Evolutionary conservation across 2,113 vertebrate species (phyloP).

Genomic region (Pangasianodon hypophthalmus): DNA sequence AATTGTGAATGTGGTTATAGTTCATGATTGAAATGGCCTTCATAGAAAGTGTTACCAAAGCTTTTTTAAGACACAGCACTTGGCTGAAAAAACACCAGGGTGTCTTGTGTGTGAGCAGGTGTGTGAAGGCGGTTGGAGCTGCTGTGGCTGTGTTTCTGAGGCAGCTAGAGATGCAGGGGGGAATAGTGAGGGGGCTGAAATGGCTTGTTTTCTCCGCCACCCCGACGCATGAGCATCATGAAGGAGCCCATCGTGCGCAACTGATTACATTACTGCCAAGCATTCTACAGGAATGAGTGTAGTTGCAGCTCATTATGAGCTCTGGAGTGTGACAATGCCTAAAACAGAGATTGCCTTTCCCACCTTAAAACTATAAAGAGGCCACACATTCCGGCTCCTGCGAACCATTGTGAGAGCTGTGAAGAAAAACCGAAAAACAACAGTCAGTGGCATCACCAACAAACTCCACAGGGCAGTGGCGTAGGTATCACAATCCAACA

Average conservation of each 20-base stretch:
- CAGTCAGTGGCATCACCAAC: too few relatives aligned
- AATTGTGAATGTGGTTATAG: too few relatives aligned
- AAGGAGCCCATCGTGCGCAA: conserved; percentile 64
- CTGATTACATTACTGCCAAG: conserved; percentile 71
- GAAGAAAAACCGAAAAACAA: too few relatives aligned
- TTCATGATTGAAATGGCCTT: too few relatives aligned
- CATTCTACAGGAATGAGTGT: conserved; percentile 65
- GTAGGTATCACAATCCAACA: too few relatives aligned
- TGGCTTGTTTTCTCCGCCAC: conserved; percentile 60
- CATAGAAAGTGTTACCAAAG: too few relatives aligned
- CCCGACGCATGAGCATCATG: conserved; percentile 46
- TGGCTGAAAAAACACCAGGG: too few relatives aligned
- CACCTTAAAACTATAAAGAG: conserved; percentile 41
- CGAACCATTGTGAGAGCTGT: background rate
- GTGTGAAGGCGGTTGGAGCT: conserved; percentile 18
- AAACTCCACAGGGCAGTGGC: too few relatives aligned
- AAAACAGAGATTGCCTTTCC: conserved; percentile 55
- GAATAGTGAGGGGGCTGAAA: conserved; percentile 40
- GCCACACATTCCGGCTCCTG: conserved; percentile 26
- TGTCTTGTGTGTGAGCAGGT: conserved; percentile 21
- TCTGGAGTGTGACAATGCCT: conserved; percentile 63
- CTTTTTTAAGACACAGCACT: too few relatives aligned
- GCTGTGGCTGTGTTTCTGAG: conserved; percentile 54
- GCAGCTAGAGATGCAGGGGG: conserved; percentile 56
- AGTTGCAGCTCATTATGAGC: conserved; percentile 66